Evolutionary conservation across 2,113 vertebrate species (phyloP).

Genomic region (Lagopus muta): DNA sequence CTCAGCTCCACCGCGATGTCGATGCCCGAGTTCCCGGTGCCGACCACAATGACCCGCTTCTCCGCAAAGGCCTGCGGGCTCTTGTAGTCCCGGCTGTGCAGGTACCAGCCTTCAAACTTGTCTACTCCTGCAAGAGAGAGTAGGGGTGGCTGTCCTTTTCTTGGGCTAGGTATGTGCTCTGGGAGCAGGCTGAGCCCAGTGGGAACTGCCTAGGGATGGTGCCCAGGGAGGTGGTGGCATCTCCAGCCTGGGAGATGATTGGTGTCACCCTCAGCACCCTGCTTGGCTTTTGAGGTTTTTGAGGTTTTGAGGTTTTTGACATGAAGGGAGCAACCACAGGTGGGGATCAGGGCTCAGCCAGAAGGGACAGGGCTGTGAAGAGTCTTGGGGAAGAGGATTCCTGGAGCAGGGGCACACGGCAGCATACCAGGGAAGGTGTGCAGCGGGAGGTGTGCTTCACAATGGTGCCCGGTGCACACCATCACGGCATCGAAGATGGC

Average conservation of each 20-base stretch:
- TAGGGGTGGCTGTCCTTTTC: neutral
- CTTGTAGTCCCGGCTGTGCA: conserved; percentile 87
- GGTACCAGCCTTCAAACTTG: conserved; percentile 78
- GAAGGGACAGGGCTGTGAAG: neutral
- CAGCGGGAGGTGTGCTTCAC: conserved; percentile 77
- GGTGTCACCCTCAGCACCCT: neutral
- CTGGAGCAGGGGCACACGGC: fast-evolving
- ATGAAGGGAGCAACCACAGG: neutral
- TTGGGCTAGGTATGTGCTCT: neutral
- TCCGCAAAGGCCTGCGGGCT: conserved; percentile 73
- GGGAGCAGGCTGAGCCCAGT: neutral
- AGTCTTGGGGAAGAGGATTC: neutral
- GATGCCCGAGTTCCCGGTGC: conserved; percentile 85
- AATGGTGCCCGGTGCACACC: conserved; percentile 89
- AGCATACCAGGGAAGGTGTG: conserved; percentile 77
- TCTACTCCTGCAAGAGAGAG: conserved; percentile 78
- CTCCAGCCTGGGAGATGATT: neutral
- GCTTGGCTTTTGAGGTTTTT: neutral
- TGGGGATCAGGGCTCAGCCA: fast-evolving
- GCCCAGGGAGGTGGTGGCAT: neutral
- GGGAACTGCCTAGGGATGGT: neutral
- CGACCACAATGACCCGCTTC: conserved; percentile 83
- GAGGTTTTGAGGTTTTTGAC: neutral
- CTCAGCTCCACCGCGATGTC: conserved; percentile 87
- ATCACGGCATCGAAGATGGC: conserved; percentile 86